These are phyloP conservation scores for Trachelipus rathkii DNA, from an alignment of 1,140 invertebrate genomes.

Conservation along the genomic window DNA sequence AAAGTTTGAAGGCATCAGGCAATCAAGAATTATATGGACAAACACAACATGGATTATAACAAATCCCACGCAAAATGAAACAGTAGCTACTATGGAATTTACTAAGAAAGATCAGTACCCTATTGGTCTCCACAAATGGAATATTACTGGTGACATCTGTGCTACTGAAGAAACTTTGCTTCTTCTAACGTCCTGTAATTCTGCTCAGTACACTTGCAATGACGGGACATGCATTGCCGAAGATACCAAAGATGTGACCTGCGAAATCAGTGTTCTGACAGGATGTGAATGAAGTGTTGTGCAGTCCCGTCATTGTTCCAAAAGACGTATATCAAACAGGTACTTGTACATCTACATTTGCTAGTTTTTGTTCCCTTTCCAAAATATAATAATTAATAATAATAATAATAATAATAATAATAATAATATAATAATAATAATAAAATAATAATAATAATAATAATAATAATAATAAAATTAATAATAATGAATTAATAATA, in stretches of 20 bases:
- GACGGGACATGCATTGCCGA: conserved; percentile 47
- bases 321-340: conserved; percentile 38
- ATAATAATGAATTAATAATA: too few relatives aligned
- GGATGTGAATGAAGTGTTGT: conserved; percentile 49
- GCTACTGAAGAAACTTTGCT: background rate
- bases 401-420: too few relatives aligned
- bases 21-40: conserved; percentile 34
- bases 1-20: conserved; percentile 31
- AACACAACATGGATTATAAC: conserved; percentile 37
- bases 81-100: conserved; percentile 31
- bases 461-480: too few relatives aligned
- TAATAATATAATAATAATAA: too few relatives aligned
- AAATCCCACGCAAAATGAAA: conserved; percentile 14
- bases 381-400: too few relatives aligned
- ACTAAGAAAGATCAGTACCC: conserved; percentile 34
- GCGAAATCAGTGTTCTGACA: conserved; percentile 56
- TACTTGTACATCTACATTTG: background rate
- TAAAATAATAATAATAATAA: too few relatives aligned
- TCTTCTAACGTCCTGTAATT: conserved; percentile 32
- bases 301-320: conserved; percentile 33
- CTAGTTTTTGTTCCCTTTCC: too few relatives aligned
- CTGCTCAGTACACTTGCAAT: conserved; percentile 47
- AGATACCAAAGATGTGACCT: conserved; percentile 53
- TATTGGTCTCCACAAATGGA: conserved; percentile 34
- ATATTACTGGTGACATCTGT: conserved; percentile 38